Conservation (phyloP, 2,113 vertebrate genomes). For the Tupaia chinensis region DNA sequence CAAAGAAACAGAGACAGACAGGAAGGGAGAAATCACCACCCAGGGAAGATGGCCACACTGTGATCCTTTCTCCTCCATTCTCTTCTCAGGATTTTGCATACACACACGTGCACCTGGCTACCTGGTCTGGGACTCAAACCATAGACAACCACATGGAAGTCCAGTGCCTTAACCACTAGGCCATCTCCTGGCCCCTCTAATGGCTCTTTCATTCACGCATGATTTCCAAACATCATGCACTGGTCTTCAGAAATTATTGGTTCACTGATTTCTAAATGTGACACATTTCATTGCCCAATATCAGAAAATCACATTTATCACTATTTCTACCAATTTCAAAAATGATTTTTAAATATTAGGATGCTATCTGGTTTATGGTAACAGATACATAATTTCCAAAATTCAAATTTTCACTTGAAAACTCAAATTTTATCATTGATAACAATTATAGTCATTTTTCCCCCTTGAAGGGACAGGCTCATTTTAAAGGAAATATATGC, state of each 20-base stretch:
- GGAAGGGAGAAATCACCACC: too few relatives aligned
- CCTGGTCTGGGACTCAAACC: too few relatives aligned
- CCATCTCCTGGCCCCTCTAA: too few relatives aligned
- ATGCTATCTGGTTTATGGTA: neutral
- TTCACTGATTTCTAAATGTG: constrained; percentile 9
- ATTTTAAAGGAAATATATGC: constrained; percentile 15
- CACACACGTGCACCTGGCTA: too few relatives aligned
- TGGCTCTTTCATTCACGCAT: neutral
- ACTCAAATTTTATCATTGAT: neutral
- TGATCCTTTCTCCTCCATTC: too few relatives aligned
- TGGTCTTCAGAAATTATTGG: neutral
- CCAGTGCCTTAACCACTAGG: too few relatives aligned
- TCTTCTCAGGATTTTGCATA: too few relatives aligned
- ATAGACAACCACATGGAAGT: too few relatives aligned
- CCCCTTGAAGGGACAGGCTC: neutral
- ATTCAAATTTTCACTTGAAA: neutral
- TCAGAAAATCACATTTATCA: constrained; percentile 49
- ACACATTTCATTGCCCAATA: neutral
- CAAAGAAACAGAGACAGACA: too few relatives aligned
- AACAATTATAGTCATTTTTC: neutral
- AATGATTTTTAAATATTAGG: neutral
- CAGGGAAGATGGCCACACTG: too few relatives aligned
- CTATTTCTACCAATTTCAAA: neutral
- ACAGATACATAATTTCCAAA: constrained; percentile 1
- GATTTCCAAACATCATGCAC: neutral